A percentile compares a stretch with the other conserved stretches of the same genome.
Evolutionary conservation across 2,113 vertebrate species (phyloP).

Genomic region (Oreochromis niloticus): DNA sequence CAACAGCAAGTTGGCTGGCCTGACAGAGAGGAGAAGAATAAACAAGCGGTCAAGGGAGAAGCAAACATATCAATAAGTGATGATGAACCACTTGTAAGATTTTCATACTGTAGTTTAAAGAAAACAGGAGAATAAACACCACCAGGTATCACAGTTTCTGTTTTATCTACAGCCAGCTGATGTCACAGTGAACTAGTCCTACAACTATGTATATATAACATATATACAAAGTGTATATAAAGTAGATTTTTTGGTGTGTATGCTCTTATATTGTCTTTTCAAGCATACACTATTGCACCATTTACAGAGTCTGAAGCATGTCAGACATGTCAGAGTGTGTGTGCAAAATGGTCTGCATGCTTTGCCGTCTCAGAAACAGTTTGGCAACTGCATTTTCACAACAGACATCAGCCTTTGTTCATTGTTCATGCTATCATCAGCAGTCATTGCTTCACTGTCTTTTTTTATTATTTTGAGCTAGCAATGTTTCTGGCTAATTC

Average conservation of each 20-base stretch:
- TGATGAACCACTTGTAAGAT: not conserved
- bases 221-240: not conserved
- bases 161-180: not conserved
- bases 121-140: not conserved
- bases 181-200: not conserved
- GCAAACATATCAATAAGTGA: not conserved
- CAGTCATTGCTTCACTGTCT: not conserved
- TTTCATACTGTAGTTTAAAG: not conserved
- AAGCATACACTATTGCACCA: not conserved
- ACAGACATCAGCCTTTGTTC: not conserved
- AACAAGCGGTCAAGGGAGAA: not conserved
- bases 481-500: conserved; percentile 27
- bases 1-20: conserved; percentile 90
- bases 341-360: not conserved
- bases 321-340: not conserved
- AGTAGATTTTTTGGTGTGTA: not conserved
- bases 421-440: not conserved
- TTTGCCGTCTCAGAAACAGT: not conserved
- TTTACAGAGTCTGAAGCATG: not conserved
- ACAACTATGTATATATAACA: not conserved
- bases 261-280: not conserved
- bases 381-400: not conserved
- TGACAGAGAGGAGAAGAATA: conserved; percentile 33
- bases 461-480: not conserved
- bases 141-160: not conserved